A percentile compares a stretch with the other conserved stretches of the same genome.
phyloP scores from a whole-genome alignment of 1,140 invertebrate species.

The Episyrphus balteatus region DNA sequence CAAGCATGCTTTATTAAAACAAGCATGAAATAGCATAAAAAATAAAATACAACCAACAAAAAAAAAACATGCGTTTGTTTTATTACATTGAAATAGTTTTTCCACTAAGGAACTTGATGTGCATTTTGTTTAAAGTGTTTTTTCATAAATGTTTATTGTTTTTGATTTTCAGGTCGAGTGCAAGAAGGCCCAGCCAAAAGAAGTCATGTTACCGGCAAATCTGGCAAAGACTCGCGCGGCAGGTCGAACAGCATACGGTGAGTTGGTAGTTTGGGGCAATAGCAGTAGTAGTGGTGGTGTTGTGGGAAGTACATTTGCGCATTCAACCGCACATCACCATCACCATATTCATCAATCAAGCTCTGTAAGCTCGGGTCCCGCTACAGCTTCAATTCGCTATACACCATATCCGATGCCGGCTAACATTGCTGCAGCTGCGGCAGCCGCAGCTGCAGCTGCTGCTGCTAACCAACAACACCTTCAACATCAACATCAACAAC shows the following conservation, averaged over 20 bases:
- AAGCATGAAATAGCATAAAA: no score
- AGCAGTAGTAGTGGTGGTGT: slow-evolving; percentile 37
- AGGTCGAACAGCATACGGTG: slow-evolving; percentile 87
- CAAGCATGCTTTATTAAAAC: no score
- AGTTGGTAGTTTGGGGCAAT: slow-evolving; percentile 77
- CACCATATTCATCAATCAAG: slow-evolving; percentile 16
- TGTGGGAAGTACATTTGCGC: slow-evolving; percentile 22
- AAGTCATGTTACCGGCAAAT: slow-evolving; percentile 95
- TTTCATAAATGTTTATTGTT: background rate
- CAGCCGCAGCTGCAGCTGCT: slow-evolving; percentile 36
- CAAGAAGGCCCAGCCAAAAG: slow-evolving; percentile 99
- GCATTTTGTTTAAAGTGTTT: no score
- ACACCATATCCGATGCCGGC: slow-evolving; percentile 48
- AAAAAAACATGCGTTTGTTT: no score
- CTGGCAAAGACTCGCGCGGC: slow-evolving; percentile 85
- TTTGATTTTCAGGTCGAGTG: slow-evolving; percentile 81
- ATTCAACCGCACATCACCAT: slow-evolving; percentile 26
- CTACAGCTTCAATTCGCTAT: slow-evolving; percentile 37
- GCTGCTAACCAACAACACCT: slow-evolving; percentile 21
- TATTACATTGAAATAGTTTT: no score
- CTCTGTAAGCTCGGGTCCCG: slow-evolving; percentile 14
- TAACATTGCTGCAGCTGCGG: slow-evolving; percentile 38
- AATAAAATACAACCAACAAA: no score
- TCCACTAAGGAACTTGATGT: no score
- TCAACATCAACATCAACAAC: slow-evolving; percentile 20